Evolutionary conservation across 2,113 vertebrate genomes (phyloP), one percentile per base, ranked within the genome.

Genomic region (Xiphias gladius): DNA sequence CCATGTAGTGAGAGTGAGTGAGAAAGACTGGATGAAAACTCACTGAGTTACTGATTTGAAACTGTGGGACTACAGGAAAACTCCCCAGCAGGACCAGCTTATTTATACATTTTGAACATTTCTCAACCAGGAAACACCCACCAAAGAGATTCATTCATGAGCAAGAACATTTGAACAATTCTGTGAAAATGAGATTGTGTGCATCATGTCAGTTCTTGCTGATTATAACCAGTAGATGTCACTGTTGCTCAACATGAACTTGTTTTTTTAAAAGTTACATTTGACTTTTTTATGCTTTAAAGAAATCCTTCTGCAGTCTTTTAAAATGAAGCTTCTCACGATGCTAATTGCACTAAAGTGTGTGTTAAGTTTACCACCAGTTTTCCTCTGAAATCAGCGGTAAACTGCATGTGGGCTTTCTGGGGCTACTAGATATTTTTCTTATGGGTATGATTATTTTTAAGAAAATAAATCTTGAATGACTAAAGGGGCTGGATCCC

Each of bases 401-500:
- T 75, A 59, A 70, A 67, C 54, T 82, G 16, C 80, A 79, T 84
- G 55, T 72, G 16, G 61, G 41, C 26, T 79, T 84, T 67, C 14
- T 74, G 39, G 28, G 52, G 55, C 69, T 80, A 0, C 9, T 26
- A 61, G 22, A 73, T 68, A 30, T 62, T 84, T 77, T 84, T 76
- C 30, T 76, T 39, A 72, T 28, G 37, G 61, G 35, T 41, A 19
- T 71, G 41, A 83, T 84, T 69, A 37, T 77, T 85, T 85, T 73
- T 41, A 77, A 70, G 35, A 65, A 17, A 20, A 50, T 8, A 26
- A 58, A 67, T 73, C 0, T 28, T 74, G 12, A 76, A 79, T 57
- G 70, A 80, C 46, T 89, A 39, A 90, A 89, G 62, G 93, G 93
- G 94, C 93, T 93, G 93, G 94, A 87, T 91, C 90, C 93, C 91